phyloP scores from a whole-genome alignment of 2,113 vertebrate genomes.

The Brachypodius melanocephalos region DNA sequence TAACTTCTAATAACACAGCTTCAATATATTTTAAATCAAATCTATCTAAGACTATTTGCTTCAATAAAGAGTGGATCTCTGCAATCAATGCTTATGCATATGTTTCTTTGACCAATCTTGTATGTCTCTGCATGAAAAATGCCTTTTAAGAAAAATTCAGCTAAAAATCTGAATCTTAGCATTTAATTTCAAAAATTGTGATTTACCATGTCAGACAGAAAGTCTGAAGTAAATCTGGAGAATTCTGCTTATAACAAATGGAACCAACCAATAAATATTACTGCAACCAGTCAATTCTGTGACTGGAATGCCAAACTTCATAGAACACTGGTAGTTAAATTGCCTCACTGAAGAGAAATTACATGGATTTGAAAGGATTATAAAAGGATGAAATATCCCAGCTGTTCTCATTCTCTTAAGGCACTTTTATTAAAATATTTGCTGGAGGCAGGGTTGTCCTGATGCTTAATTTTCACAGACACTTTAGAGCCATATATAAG shows the following conservation, averaged over 20 bases:
- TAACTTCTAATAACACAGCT: background rate
- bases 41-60: background rate
- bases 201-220: background rate
- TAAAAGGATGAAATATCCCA: constrained; percentile 34
- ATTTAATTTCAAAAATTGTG: background rate
- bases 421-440: constrained; percentile 19
- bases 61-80: background rate
- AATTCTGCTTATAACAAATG: background rate
- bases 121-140: background rate
- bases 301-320: constrained; percentile 25
- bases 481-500: background rate
- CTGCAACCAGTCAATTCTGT: constrained; percentile 10
- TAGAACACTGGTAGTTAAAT: background rate
- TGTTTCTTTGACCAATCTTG: background rate
- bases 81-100: background rate
- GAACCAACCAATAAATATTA: background rate
- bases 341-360: constrained; percentile 29
- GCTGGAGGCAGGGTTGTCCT: background rate
- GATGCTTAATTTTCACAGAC: background rate
- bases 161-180: background rate
- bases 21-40: background rate
- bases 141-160: background rate
- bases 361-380: constrained; percentile 40
- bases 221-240: background rate
- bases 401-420: constrained; percentile 6